Conservation (phyloP, 1,140 invertebrate genomes). For the Camponotus floridanus region DNA sequence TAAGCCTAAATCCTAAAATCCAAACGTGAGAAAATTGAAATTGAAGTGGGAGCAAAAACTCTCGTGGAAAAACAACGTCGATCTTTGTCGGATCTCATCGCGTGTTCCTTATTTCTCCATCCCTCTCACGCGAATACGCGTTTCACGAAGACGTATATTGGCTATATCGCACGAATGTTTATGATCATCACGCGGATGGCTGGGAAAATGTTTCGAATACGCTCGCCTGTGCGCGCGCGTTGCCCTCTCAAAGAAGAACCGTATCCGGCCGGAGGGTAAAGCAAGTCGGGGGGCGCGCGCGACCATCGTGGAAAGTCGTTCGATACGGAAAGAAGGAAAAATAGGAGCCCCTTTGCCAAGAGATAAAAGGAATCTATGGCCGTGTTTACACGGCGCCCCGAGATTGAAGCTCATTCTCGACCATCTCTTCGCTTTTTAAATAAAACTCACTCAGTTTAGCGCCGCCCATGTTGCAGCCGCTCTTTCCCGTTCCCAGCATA, state of each 20-base stretch:
- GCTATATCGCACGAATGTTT: conserved; percentile 50
- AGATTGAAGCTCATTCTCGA: conserved; percentile 67
- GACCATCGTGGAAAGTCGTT: conserved; percentile 44
- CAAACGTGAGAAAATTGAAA: too few species aligned
- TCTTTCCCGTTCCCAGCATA: conserved; percentile 35
- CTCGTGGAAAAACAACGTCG: neutral
- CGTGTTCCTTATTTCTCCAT: neutral
- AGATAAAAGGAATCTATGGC: conserved; percentile 75
- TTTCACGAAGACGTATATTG: conserved; percentile 45
- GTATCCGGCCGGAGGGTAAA: conserved; percentile 48
- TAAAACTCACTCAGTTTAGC: conserved; percentile 60
- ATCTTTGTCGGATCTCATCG: neutral
- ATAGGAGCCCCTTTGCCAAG: conserved; percentile 60
- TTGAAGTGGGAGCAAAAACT: too few species aligned
- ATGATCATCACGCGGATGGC: conserved; percentile 54
- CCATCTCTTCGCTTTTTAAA: conserved; percentile 57
- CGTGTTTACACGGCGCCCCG: conserved; percentile 70
- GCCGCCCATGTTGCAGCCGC: conserved; percentile 11
- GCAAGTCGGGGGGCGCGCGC: conserved; percentile 48
- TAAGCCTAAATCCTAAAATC: too few species aligned
- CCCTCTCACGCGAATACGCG: neutral
- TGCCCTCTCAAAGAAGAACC: conserved; percentile 49
- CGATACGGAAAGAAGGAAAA: conserved; percentile 57
- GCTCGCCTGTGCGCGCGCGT: conserved; percentile 7
- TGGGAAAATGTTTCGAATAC: conserved; percentile 61